A percentile compares a stretch with the other conserved stretches of the same genome.
phyloP scores from a whole-genome alignment of 2,797 vertebrate genomes.

The Liasis olivaceus region DNA sequence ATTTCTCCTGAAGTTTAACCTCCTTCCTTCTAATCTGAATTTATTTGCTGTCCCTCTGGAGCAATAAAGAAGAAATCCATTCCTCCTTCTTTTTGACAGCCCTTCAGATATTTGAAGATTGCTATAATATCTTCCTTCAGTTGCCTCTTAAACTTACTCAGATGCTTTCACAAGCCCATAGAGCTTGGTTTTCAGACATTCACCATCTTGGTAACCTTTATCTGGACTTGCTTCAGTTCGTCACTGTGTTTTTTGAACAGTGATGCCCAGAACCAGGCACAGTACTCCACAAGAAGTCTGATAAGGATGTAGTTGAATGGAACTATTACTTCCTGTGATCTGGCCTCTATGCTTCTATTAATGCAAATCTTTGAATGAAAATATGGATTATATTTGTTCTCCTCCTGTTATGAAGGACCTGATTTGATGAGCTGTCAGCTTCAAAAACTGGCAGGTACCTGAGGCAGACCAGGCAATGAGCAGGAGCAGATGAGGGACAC shows the following conservation, averaged over 20 bases:
- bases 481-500: not conserved
- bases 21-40: not conserved
- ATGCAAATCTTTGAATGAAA: too few species aligned
- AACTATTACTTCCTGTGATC: not conserved
- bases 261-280: not conserved
- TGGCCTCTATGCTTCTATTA: not conserved
- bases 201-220: not conserved
- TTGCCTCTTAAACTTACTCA: not conserved
- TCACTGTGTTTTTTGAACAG: not conserved
- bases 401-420: not conserved
- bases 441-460: not conserved
- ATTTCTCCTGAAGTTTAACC: not conserved
- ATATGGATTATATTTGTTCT: not conserved
- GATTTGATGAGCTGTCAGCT: not conserved
- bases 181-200: too few species aligned
- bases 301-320: not conserved
- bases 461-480: not conserved
- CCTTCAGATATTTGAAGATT: not conserved
- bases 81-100: not conserved
- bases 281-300: not conserved
- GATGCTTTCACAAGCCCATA: not conserved
- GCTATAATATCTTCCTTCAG: not conserved
- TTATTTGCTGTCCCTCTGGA: not conserved
- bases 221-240: not conserved
- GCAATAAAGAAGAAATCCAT: not conserved